Conservation (phyloP, 2,113 vertebrate genomes). For the Pomatostomus ruficeps region DNA sequence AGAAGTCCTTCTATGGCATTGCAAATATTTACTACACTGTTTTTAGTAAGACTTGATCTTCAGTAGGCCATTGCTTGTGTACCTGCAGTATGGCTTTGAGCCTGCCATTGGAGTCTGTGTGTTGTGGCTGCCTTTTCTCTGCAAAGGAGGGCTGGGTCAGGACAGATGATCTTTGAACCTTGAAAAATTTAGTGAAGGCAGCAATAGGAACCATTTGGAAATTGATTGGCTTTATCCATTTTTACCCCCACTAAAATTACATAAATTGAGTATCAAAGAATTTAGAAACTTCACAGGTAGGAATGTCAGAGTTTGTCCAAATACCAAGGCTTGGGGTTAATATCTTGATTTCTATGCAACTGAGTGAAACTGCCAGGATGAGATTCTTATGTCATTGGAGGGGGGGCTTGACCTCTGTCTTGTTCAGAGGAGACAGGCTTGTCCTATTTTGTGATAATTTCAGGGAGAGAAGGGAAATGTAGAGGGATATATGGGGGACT, state of each 20-base stretch:
- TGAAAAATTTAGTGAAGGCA: background rate
- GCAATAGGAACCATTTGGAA: background rate
- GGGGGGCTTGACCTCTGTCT: background rate
- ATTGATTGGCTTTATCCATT: background rate
- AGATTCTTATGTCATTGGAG: background rate
- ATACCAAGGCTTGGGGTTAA: background rate
- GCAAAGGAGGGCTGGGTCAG: fast-evolving
- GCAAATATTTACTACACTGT: background rate
- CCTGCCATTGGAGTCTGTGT: background rate
- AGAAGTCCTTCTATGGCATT: background rate
- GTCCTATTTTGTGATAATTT: background rate
- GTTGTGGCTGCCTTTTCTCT: background rate
- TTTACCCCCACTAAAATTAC: fast-evolving
- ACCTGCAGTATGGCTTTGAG: background rate
- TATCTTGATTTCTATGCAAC: background rate
- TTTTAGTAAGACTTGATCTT: background rate
- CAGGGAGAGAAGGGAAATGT: background rate
- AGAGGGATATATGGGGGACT: background rate
- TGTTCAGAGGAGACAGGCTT: background rate
- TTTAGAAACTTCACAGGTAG: background rate
- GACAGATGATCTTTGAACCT: background rate
- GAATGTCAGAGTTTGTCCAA: background rate
- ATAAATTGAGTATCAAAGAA: background rate
- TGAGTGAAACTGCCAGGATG: background rate
- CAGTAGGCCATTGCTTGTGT: background rate